Base-by-base conservation (phyloP, 2,888 invertebrate genomes). In the Chymomyza caudatula region DNA sequence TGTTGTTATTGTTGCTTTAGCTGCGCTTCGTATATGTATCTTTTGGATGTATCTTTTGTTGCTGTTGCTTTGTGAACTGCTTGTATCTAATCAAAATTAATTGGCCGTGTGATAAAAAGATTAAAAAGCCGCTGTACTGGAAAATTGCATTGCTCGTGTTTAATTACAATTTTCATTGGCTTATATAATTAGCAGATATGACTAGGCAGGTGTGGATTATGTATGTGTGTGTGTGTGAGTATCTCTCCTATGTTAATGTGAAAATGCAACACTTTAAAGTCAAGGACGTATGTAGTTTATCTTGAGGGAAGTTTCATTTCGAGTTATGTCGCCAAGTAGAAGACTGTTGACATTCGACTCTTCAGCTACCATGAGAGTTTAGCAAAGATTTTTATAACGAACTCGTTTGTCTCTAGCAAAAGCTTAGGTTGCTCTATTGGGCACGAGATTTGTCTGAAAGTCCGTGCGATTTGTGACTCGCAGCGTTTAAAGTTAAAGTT, bases 71-170 rank as follows among this genome's bases (percentile, higher is more conserved):
- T 20, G 53, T 64, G 66, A 57, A 59, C 44, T 56, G 58, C 29
- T 66, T 17, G 51, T 69, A 79, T 78, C 83, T 77, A 79, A 80
- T 82, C 79, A 67, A 73, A 82, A 65, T 75, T 85, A 85, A 80
- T 85, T 80, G 85, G 80, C 69, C 83, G 19, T 77, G 65, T 79
- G 85, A 85, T 80, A 80, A 82, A 77, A 54, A 77, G 83, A 85
- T 80, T 79, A 77, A 68, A 62, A 60, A 17, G n/a, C 55, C 51
- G 44, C 49, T 13, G 49, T 25, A 23, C 47, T 20, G 54, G 19
- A 63, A 61, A 60, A 61, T 58, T 69, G 64, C 43, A 5, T 43
- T 53, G 67, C 55, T 60, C 17, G 49, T 47, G 42, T 62, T 67
- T 69, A 69, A 74, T 78, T 78, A 68, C 66, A 76, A 65, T 76